Evolutionary conservation across 2,113 vertebrate genomes (phyloP).

Genomic region (Bothrops jararaca): DNA sequence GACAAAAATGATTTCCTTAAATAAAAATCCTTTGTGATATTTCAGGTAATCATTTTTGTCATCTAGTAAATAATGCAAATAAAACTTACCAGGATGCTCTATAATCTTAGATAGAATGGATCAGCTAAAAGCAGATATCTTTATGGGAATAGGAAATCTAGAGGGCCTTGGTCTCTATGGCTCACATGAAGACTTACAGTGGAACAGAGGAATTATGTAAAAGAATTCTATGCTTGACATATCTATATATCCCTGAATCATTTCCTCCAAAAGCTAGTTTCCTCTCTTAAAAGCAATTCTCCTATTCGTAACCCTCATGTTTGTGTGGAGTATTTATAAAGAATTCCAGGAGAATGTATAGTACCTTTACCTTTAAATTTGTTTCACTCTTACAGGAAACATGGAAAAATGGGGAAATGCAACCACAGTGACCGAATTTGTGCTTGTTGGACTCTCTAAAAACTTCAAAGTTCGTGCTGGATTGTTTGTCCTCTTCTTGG

Average conservation of each 20-base stretch:
- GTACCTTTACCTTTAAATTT: neutral
- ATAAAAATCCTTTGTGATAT: neutral
- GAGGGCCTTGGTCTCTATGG: neutral
- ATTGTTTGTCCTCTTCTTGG: constrained; percentile 47
- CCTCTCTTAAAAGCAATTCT: neutral
- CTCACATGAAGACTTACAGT: neutral
- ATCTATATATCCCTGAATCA: neutral
- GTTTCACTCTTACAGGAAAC: neutral
- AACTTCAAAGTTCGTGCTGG: constrained; percentile 26
- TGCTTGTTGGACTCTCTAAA: constrained; percentile 41
- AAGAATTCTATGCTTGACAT: neutral
- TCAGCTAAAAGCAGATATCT: neutral
- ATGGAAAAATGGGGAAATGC: constrained; percentile 15
- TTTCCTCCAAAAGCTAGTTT: neutral
- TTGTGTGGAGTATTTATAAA: neutral
- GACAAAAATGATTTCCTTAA: no score
- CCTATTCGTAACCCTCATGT: neutral
- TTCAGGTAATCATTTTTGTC: neutral
- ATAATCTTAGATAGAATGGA: neutral
- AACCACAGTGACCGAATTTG: constrained; percentile 35
- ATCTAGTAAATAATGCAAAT: neutral
- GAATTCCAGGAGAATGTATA: neutral
- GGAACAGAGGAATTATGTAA: neutral
- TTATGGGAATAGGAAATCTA: neutral
- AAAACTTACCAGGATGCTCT: neutral